phyloP scores from a whole-genome alignment of 1,140 invertebrate species.

The Sinella curviseta region DNA sequence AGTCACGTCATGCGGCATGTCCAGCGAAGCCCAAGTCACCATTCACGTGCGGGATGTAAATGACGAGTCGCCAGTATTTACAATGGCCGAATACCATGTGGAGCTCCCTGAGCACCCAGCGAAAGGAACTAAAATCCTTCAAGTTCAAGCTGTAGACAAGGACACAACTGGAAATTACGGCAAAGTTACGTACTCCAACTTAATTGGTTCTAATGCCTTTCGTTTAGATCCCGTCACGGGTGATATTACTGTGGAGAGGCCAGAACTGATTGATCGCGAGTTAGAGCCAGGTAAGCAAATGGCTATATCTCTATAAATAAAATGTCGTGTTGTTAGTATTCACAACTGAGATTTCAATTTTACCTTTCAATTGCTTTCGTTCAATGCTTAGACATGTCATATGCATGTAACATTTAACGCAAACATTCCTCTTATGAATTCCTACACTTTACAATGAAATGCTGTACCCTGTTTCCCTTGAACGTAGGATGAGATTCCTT shows the following conservation, averaged over 20 bases:
- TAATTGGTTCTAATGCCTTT: constrained; percentile 74
- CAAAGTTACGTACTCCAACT: constrained; percentile 75
- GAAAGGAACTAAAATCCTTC: constrained; percentile 69
- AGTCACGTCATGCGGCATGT: constrained; percentile 60
- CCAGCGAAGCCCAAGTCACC: constrained; percentile 70
- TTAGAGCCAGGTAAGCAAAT: constrained; percentile 59
- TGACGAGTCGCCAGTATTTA: constrained; percentile 81
- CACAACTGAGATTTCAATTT: too few species aligned
- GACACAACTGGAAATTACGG: constrained; percentile 54
- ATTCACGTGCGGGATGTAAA: constrained; percentile 84
- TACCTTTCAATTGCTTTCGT: too few species aligned
- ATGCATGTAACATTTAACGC: background rate
- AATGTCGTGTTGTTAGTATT: background rate
- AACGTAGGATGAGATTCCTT: too few species aligned
- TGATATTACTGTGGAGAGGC: constrained; percentile 72
- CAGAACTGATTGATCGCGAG: constrained; percentile 78
- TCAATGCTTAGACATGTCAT: background rate
- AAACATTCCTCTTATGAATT: too few species aligned
- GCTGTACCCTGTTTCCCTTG: too few species aligned
- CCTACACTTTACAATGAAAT: too few species aligned
- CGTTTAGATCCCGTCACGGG: constrained; percentile 76
- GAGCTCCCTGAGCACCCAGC: constrained; percentile 77
- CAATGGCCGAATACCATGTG: constrained; percentile 69
- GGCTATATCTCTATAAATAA: too few species aligned
- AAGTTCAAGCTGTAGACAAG: constrained; percentile 59